These are phyloP conservation scores for Macrophya annulata DNA, from an alignment of 2,888 invertebrate species.

Conservation along the genomic window DNA sequence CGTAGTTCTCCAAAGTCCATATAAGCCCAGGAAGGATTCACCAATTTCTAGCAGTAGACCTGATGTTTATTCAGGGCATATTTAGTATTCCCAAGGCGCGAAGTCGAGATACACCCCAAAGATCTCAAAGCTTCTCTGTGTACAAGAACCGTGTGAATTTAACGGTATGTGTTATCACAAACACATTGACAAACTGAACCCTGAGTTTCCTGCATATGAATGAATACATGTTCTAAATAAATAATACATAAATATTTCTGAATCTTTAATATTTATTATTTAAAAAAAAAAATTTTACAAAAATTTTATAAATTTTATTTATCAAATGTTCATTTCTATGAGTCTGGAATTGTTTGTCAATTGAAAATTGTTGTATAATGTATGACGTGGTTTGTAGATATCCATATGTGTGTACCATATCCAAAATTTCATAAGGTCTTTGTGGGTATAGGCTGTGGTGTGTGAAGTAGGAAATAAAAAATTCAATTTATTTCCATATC, in stretches of 20 bases:
- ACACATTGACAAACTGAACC: background rate
- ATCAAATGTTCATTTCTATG: background rate
- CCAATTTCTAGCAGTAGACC: slow-evolving; percentile 42
- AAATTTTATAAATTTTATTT: too few relatives aligned
- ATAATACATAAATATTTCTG: background rate
- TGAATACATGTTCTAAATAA: background rate
- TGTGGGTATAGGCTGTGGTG: background rate
- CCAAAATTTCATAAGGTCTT: background rate
- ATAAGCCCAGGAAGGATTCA: slow-evolving; percentile 40
- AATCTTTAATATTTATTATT: background rate
- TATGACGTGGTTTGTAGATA: background rate
- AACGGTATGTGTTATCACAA: background rate
- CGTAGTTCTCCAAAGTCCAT: slow-evolving; percentile 26
- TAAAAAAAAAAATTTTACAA: background rate
- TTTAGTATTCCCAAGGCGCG: slow-evolving; percentile 54
- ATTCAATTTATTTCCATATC: slow-evolving; percentile 56
- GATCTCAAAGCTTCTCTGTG: slow-evolving; percentile 42
- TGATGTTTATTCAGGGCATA: slow-evolving; percentile 51
- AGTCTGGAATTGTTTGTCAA: background rate
- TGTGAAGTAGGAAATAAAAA: slow-evolving; percentile 37
- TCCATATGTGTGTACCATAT: background rate
- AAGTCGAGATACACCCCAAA: slow-evolving; percentile 37
- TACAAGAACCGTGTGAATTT: background rate
- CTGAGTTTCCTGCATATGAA: background rate
- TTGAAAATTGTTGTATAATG: background rate